A percentile compares a stretch with the other conserved stretches of the same genome.
phyloP scores from a whole-genome alignment of 1,140 invertebrate species.

The Drosophila ficusphila region DNA sequence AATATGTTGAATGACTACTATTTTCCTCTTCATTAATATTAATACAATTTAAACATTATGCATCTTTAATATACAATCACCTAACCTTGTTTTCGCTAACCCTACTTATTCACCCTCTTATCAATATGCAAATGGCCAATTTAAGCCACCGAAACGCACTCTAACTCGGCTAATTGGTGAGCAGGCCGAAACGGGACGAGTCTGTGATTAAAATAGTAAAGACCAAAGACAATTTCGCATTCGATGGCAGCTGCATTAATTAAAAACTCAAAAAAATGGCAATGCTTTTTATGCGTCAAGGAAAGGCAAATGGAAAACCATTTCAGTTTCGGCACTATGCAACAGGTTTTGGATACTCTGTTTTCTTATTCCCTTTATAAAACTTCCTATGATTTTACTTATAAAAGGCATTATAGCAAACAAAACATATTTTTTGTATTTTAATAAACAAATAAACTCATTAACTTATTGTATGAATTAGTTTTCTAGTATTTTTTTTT shows the following conservation, averaged over 20 bases:
- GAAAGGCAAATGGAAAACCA: not conserved
- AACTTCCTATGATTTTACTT: not conserved
- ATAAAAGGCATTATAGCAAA: not conserved
- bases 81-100: not conserved
- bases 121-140: not conserved
- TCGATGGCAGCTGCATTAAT: conserved; percentile 31
- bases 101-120: not conserved
- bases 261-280: conserved; percentile 18
- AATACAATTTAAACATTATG: no score
- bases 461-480: no score
- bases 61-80: not conserved
- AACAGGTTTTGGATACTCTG: not conserved
- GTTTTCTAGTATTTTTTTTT: not conserved
- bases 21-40: no score
- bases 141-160: conserved; percentile 4
- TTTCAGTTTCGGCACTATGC: conserved; percentile 1
- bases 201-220: not conserved
- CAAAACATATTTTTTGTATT: no score
- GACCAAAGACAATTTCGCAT: conserved; percentile 5
- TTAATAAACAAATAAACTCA: not conserved
- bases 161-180: not conserved
- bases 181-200: not conserved
- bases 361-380: no score
- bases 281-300: conserved; percentile 14
- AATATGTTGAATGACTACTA: no score